Percentiles rank a stretch among this genome's conserved stretches.
Evolutionary conservation across 2,113 vertebrate species (phyloP).

Genomic region (Carlito syrichta): DNA sequence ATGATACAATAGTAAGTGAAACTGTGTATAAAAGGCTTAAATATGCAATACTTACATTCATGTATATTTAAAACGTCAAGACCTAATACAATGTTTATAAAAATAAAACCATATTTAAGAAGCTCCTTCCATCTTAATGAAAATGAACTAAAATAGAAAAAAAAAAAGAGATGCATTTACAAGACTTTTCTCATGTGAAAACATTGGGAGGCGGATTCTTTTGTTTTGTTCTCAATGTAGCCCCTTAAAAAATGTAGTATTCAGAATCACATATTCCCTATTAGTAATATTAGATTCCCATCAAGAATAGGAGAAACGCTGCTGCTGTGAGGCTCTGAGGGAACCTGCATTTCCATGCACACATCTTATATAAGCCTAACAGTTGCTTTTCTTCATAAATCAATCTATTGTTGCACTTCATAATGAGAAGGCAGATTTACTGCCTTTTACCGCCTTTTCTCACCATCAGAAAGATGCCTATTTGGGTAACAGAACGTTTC

Average conservation of each 20-base stretch:
- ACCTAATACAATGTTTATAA: neutral
- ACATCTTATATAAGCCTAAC: constrained; percentile 75
- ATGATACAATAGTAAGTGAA: neutral
- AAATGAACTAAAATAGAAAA: constrained; percentile 13
- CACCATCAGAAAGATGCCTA: constrained; percentile 78
- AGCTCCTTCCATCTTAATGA: neutral
- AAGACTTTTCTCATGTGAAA: constrained; percentile 7
- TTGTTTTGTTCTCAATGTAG: constrained; percentile 14
- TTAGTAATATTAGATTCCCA: constrained; percentile 50
- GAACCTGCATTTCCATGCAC: constrained; percentile 65
- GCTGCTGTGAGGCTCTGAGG: constrained; percentile 20
- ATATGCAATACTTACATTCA: neutral
- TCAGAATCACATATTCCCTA: constrained; percentile 3
- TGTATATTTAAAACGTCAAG: constrained; percentile 41
- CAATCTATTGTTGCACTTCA: constrained; percentile 83
- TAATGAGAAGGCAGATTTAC: constrained; percentile 87
- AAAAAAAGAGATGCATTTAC: neutral
- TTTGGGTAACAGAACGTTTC: constrained; percentile 75
- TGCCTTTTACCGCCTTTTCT: constrained; percentile 79
- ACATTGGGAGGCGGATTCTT: neutral
- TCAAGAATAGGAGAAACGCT: constrained; percentile 58
- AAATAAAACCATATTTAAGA: neutral
- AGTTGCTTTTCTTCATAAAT: constrained; percentile 84
- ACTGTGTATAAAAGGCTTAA: constrained; percentile 8
- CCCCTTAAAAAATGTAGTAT: neutral